These are phyloP conservation scores for Athalia cordata DNA, from an alignment of 2,888 invertebrate genomes.

Conservation along the genomic window DNA sequence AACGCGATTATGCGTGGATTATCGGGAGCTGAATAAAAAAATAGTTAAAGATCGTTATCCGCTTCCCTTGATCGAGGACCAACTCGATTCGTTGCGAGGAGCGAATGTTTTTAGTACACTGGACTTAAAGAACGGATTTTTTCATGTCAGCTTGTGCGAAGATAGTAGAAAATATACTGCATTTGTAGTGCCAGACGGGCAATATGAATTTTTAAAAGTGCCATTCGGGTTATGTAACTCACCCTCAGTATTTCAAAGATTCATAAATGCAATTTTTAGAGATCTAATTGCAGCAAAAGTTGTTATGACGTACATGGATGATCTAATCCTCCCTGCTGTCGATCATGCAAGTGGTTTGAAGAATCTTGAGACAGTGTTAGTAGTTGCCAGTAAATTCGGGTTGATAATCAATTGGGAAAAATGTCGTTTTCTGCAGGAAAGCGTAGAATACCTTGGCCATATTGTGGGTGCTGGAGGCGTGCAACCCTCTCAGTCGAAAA, in stretches of 20 bases:
- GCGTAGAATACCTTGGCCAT: slow-evolving; percentile 40
- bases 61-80: slow-evolving; percentile 51
- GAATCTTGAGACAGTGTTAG: slow-evolving; percentile 47
- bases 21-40: slow-evolving; percentile 63
- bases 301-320: not conserved
- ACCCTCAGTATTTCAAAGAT: not conserved
- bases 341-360: not conserved
- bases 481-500: slow-evolving; percentile 10
- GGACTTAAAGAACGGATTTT: not conserved
- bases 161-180: not conserved
- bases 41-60: slow-evolving; percentile 57
- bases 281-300: not conserved
- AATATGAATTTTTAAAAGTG: not conserved
- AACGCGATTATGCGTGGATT: slow-evolving; percentile 66
- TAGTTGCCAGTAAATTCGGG: slow-evolving; percentile 38
- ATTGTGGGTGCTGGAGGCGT: not conserved
- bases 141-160: too few relatives aligned
- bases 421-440: slow-evolving; percentile 14
- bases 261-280: not conserved
- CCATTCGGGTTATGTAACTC: not conserved
- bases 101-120: slow-evolving; percentile 54
- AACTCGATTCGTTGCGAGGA: slow-evolving; percentile 44
- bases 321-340: not conserved
- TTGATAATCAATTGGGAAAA: slow-evolving; percentile 48
- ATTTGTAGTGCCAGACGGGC: slow-evolving; percentile 3